Percentiles rank a stretch among this genome's conserved stretches.
phyloP scores from a whole-genome alignment of 2,888 invertebrate genomes.

The Chrysodeixis includens region DNA sequence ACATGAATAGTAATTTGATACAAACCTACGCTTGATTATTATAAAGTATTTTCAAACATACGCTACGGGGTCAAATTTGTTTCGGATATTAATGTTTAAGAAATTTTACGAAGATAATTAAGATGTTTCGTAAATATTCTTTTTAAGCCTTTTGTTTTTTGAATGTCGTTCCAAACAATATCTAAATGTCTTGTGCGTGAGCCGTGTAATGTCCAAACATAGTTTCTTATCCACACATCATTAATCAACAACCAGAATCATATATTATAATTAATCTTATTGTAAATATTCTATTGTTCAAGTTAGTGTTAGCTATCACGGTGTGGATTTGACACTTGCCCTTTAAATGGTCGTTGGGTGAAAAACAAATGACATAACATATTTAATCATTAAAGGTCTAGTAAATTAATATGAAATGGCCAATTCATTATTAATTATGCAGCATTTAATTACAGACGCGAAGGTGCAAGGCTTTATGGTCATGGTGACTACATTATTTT shows the following conservation, averaged over 20 bases:
- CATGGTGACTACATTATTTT: background rate
- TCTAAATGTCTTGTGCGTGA: conserved; percentile 47
- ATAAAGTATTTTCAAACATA: background rate
- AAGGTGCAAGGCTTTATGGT: background rate
- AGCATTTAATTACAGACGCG: background rate
- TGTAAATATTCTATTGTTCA: conserved; percentile 55
- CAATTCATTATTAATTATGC: background rate
- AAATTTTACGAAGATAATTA: conserved; percentile 3
- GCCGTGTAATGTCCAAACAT: conserved; percentile 40
- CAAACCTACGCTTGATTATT: background rate
- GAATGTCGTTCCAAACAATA: conserved; percentile 12
- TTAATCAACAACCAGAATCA: conserved; percentile 47
- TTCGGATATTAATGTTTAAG: background rate
- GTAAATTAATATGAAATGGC: background rate
- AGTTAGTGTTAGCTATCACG: conserved; percentile 19
- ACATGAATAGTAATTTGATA: background rate
- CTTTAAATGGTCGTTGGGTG: background rate
- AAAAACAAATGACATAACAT: background rate
- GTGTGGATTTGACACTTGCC: background rate
- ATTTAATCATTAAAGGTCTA: background rate
- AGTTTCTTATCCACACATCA: conserved; percentile 42
- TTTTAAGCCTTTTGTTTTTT: conserved; percentile 10
- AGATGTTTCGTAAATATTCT: conserved; percentile 3
- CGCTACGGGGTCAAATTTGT: conserved; percentile 7
- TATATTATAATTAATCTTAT: conserved; percentile 61